phyloP scores from a whole-genome alignment of 2,888 invertebrate genomes.

The Thalpophila matura region DNA sequence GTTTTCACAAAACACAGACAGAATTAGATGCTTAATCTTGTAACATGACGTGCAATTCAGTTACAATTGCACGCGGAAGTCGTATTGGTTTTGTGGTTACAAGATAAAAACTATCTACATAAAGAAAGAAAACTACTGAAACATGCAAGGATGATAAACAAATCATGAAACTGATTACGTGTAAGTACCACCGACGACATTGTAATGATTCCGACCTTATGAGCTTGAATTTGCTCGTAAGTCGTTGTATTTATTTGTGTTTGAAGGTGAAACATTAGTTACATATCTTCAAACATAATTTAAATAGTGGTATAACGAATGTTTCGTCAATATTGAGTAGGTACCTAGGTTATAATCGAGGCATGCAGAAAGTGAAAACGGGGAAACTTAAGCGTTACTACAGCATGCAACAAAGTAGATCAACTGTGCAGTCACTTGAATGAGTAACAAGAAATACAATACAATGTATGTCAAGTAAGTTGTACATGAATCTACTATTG shows the following conservation, averaged over 20 bases:
- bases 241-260: conserved; percentile 1
- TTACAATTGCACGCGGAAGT: conserved; percentile 50
- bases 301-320: conserved; percentile 1
- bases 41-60: conserved; percentile 58
- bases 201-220: conserved; percentile 20
- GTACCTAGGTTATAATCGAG: conserved; percentile 22
- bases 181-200: conserved; percentile 34
- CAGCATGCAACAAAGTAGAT: conserved; percentile 61
- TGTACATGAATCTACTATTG: conserved; percentile 78
- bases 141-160: conserved; percentile 68
- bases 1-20: conserved; percentile 65
- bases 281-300: conserved; percentile 12
- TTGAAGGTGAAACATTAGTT: conserved; percentile 9
- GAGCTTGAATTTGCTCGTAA: neutral
- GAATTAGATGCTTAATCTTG: conserved; percentile 63
- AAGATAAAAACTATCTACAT: conserved; percentile 63
- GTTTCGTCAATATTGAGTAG: conserved; percentile 20
- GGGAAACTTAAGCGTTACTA: conserved; percentile 61
- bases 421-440: conserved; percentile 59
- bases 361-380: conserved; percentile 66
- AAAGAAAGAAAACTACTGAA: conserved; percentile 57
- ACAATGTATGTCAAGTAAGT: conserved; percentile 63
- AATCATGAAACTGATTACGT: conserved; percentile 37
- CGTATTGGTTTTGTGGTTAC: conserved; percentile 61
- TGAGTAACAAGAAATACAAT: conserved; percentile 34